Base-by-base conservation (phyloP, 2,797 vertebrate genomes). In the Spinibarbus caldwelli region DNA sequence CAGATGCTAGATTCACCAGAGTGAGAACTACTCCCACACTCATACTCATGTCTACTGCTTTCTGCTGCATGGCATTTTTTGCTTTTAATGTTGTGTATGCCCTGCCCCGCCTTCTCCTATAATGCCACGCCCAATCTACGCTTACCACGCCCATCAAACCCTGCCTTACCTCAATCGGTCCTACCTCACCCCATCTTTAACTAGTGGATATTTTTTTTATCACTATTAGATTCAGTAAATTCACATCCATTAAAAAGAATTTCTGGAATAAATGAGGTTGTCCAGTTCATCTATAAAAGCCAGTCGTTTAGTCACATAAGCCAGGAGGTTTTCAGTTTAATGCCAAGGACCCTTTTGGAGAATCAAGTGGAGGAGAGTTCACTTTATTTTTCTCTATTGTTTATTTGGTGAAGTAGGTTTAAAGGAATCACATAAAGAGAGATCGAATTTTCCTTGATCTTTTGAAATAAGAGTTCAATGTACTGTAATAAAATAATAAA, bases 1-100 rank as follows among this genome's bases (percentile, higher is more conserved):
- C 34, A 34, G 43, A 77, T 77, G 71, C 59, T 34, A 83, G 72
- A 66, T n/a, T n/a, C n/a, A n/a, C n/a, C n/a, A n/a, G 47, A 71
- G 73, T 54, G 72, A 77, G 38, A 75, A 52, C 59, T 12, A 76
- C 59, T 3, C 59, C 59, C 71, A 64, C 59, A 3, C 23, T 66
- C 57, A 76, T n/a, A n/a, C n/a, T n/a, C 29, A 75, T 52, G 57
- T 59, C 80, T 62, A 34, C 68, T 15, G 38, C n/a, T 59, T 82
- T 4, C 38, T 34, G 26, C 49, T 19, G 2, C 26, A 23, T 36
- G 9, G 15, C 31, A 19, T 41, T 38, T 14, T 47, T 41, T 0
- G 12, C n/a, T n/a, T 62, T 67, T 64, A 36, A 23, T 54, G 31
- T 76, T 67, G 57, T 6, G 57, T 6, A 47, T 77, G 34, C 36